A percentile compares a stretch with the other conserved stretches of the same genome.
Conservation (phyloP, 2,797 vertebrate genomes). For the Epinephelus malabaricus region DNA sequence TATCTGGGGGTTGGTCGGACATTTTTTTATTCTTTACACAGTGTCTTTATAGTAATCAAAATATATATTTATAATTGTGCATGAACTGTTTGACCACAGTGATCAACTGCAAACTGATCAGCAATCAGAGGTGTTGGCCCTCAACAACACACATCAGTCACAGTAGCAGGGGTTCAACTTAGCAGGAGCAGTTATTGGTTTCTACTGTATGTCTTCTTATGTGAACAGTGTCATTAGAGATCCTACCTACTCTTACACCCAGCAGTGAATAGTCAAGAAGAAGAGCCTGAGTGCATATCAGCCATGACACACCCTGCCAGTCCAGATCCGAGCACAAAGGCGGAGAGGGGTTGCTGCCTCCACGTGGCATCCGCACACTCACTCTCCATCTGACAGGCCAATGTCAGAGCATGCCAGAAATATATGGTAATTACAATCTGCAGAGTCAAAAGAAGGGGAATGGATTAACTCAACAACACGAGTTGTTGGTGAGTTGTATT, state of each 20-base stretch:
- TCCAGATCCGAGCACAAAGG: slow-evolving; percentile 48
- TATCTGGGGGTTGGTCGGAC: too few relatives aligned
- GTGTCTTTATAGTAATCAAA: not conserved
- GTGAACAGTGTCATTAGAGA: not conserved
- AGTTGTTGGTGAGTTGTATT: not conserved
- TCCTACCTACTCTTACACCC: slow-evolving; percentile 38
- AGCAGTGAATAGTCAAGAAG: slow-evolving; percentile 9
- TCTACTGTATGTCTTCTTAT: not conserved
- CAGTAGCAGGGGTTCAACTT: not conserved
- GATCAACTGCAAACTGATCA: not conserved
- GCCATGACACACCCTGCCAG: slow-evolving; percentile 43
- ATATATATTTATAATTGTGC: not conserved
- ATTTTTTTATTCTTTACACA: too few relatives aligned
- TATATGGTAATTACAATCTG: slow-evolving; percentile 57
- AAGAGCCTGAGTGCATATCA: slow-evolving; percentile 39
- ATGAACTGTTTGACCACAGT: not conserved
- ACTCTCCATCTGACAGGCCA: slow-evolving; percentile 53
- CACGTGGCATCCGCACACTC: slow-evolving; percentile 14
- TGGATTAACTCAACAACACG: slow-evolving; percentile 44
- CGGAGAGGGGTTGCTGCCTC: slow-evolving; percentile 40
- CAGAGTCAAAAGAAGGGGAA: slow-evolving; percentile 40
- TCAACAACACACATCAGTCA: not conserved
- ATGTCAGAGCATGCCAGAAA: slow-evolving; percentile 42
- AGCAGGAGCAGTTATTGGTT: not conserved
- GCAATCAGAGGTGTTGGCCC: not conserved